Base-by-base conservation (phyloP, 2,888 invertebrate species). In the Lepidocyrtoides sp. region DNA sequence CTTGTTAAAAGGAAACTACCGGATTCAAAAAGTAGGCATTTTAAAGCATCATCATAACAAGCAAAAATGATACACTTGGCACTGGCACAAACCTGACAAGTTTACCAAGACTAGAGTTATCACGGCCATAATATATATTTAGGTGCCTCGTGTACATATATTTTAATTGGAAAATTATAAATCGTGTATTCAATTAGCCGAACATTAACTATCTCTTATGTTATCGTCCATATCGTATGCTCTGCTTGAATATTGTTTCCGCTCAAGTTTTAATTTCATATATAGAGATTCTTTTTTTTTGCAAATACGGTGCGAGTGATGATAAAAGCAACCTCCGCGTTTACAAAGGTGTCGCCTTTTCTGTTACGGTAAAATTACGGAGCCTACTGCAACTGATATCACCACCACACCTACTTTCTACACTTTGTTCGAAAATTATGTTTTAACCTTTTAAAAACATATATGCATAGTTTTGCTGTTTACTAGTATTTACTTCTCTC, bases 341-440 rank as follows among this genome's bases (percentile, higher is more conserved):
- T 36, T 69, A 36, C 1, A 44, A n/a, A 72, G 72, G 72, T 23
- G 72, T 72, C 41, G 51, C 79, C 77, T n/a, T 79, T 79, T 79
- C 54, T 29, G 54, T 54, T 79, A 54, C n/a, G 51, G 29, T 26
- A 77, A 77, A 77, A 51, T 51, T 29, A 51, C 77, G 79, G 54
- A 79, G 54, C n/a, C n/a, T n/a, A 54, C 54, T 7, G 51, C 54
- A 51, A 51, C 29, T 54, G 79, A 54, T 79, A 79, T 77, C 23
- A 77, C 72, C n/a, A 51, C 66, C 72, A 41, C 72, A 44, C 72
- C 72, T 77, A 77, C 77, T 77, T 77, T 77, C 77, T 77, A 77
- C 17, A 77, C 17, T 77, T 77, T 51, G 75, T 75, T 51, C n/a
- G n/a, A 17, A 77, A 54, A 32, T 77, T 26, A 5, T 29, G 32